A percentile compares a stretch with the other conserved stretches of the same genome.
These are phyloP conservation scores for Temnothorax unifasciatus DNA, from an alignment of 2,888 invertebrate species.

Conservation along the genomic window DNA sequence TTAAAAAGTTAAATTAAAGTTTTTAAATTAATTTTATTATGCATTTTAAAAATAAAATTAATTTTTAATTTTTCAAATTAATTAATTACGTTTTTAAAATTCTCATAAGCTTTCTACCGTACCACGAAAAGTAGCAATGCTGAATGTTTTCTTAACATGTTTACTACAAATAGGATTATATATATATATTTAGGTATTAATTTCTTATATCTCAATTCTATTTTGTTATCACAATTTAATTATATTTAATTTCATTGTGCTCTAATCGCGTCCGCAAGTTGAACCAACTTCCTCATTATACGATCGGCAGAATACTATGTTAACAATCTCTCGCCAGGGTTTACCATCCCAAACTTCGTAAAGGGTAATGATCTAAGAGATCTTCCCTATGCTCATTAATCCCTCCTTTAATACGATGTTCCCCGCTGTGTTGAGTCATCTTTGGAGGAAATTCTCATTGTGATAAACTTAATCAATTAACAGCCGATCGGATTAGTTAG, in stretches of 20 bases:
- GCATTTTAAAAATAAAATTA: too few species aligned
- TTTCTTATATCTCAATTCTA: neutral
- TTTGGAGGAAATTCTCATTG: slow-evolving; percentile 48
- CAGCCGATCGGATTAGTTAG: slow-evolving; percentile 24
- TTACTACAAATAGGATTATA: slow-evolving; percentile 1
- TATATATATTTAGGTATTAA: neutral
- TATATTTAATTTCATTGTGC: slow-evolving; percentile 21
- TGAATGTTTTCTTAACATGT: neutral
- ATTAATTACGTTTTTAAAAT: neutral
- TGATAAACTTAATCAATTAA: slow-evolving; percentile 53
- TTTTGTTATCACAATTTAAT: neutral
- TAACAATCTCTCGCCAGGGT: slow-evolving; percentile 52
- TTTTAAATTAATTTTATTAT: too few species aligned
- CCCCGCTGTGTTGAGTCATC: slow-evolving; percentile 33
- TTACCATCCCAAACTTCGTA: slow-evolving; percentile 58
- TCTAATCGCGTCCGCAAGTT: slow-evolving; percentile 16
- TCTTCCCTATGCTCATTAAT: slow-evolving; percentile 53
- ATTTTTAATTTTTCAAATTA: neutral
- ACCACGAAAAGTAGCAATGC: neutral
- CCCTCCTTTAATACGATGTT: slow-evolving; percentile 47
- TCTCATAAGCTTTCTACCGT: neutral
- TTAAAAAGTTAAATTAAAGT: too few species aligned
- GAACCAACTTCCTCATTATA: slow-evolving; percentile 16
- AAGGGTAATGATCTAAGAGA: slow-evolving; percentile 63
- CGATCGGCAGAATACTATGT: slow-evolving; percentile 52